Conservation (phyloP, 2,888 invertebrate species). For the Aporophyla lueneburgensis region DNA sequence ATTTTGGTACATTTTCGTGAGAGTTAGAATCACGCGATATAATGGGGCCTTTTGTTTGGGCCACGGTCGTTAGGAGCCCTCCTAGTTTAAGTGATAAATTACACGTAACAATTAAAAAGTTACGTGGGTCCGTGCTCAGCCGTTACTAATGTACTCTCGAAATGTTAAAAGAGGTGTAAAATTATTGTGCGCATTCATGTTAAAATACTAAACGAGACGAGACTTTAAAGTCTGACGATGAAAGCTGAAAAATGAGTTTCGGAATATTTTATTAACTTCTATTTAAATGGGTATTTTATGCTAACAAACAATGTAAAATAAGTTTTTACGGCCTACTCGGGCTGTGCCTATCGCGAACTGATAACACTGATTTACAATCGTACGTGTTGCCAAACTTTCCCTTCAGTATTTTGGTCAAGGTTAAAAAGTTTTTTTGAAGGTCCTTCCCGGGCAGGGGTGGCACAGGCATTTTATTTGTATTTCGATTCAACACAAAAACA, state of each 20-base stretch:
- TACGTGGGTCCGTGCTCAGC: constrained; percentile 59
- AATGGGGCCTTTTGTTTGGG: constrained; percentile 77
- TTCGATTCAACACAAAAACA: constrained; percentile 4
- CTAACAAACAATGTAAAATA: constrained; percentile 31
- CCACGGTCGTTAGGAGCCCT: constrained; percentile 70
- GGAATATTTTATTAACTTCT: not conserved
- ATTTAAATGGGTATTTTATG: constrained; percentile 18
- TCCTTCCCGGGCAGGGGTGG: not conserved
- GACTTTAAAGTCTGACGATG: constrained; percentile 25
- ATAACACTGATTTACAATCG: constrained; percentile 55
- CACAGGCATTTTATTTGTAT: not conserved
- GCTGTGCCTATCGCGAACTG: constrained; percentile 27
- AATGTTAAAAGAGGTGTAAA: constrained; percentile 57
- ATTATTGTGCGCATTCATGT: constrained; percentile 45
- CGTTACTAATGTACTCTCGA: constrained; percentile 62
- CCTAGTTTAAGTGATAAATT: constrained; percentile 80
- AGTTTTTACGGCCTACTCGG: constrained; percentile 25
- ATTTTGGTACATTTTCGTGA: constrained; percentile 79
- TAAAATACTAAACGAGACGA: constrained; percentile 38
- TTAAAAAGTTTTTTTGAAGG: constrained; percentile 20
- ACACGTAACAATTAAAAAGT: constrained; percentile 76
- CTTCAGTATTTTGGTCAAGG: constrained; percentile 28
- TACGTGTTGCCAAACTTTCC: constrained; percentile 47
- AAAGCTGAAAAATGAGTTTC: constrained; percentile 35
- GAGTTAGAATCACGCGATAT: constrained; percentile 81